Conservation (phyloP, 2,888 invertebrate species). For the Zaprionus obscuricornis region DNA sequence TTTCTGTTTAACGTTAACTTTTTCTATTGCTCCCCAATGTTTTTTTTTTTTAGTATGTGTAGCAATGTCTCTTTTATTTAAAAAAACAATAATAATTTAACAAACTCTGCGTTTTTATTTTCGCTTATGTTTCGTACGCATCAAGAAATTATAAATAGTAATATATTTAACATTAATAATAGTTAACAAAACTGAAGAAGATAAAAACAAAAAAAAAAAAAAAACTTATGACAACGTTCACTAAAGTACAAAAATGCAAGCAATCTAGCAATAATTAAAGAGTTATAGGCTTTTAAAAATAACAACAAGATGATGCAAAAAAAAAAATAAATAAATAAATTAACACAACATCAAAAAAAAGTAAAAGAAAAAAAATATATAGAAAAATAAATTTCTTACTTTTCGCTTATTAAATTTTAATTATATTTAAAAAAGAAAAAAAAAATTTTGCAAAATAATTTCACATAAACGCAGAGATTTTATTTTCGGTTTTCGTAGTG, state of each 20-base stretch:
- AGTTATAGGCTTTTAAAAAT: conserved; percentile 43
- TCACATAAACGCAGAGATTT: conserved; percentile 43
- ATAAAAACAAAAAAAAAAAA: background rate
- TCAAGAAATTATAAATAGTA: too few relatives aligned
- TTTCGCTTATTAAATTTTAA: too few relatives aligned
- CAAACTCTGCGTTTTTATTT: conserved; percentile 34
- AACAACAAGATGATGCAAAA: too few relatives aligned
- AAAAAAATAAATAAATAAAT: too few relatives aligned
- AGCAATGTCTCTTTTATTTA: background rate
- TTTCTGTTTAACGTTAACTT: too few relatives aligned
- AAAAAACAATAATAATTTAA: too few relatives aligned
- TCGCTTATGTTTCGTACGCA: background rate
- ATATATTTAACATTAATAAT: too few relatives aligned
- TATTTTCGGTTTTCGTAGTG: background rate
- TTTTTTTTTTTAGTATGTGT: conserved; percentile 6
- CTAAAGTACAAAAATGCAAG: conserved; percentile 68
- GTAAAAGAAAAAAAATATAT: too few relatives aligned
- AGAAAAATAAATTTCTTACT: too few relatives aligned
- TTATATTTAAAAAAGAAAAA: conserved; percentile 18
- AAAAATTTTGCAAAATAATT: background rate
- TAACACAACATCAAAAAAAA: too few relatives aligned
- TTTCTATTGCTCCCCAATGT: too few relatives aligned
- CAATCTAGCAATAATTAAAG: conserved; percentile 63
- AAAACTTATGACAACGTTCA: conserved; percentile 40
- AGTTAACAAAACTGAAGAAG: too few relatives aligned